These are phyloP conservation scores for Xerus inauris DNA, from an alignment of 2,113 vertebrate species.

Conservation along the genomic window DNA sequence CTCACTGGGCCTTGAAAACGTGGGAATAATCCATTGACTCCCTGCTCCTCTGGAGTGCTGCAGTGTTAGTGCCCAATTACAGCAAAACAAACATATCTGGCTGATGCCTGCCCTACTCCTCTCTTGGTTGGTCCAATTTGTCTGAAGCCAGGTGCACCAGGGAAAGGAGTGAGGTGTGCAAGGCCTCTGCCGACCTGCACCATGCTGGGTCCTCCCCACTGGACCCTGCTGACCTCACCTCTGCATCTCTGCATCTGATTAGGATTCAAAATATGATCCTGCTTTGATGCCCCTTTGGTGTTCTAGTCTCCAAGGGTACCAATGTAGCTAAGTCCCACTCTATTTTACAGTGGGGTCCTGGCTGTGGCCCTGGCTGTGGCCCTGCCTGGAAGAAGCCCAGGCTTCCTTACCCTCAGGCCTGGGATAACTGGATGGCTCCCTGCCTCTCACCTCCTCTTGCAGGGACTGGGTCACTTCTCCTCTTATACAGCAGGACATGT, in stretches of 20 bases:
- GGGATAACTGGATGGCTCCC: neutral
- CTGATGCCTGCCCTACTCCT: slow-evolving; percentile 62
- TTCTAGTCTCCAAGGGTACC: neutral
- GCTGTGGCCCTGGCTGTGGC: neutral
- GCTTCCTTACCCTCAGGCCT: too few species aligned
- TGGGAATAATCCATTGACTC: slow-evolving; percentile 59
- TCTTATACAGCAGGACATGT: neutral
- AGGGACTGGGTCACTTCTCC: neutral
- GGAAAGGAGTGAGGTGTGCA: neutral
- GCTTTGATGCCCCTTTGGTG: neutral
- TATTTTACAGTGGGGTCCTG: neutral
- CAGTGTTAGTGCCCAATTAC: slow-evolving; percentile 72
- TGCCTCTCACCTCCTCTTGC: neutral
- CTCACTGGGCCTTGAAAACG: slow-evolving; percentile 62
- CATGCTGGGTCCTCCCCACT: neutral
- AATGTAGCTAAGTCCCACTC: neutral
- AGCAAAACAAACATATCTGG: slow-evolving; percentile 78
- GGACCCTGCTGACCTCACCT: neutral
- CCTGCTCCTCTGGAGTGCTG: slow-evolving; percentile 52
- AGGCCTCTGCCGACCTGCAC: too few species aligned
- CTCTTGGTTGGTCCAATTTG: slow-evolving; percentile 36
- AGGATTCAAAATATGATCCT: neutral
- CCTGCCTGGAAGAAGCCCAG: neutral
- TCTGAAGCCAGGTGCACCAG: slow-evolving; percentile 39
- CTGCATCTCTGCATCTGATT: neutral